Base-by-base conservation (phyloP, 2,888 invertebrate species). In the Rotaria sp. region DNA sequence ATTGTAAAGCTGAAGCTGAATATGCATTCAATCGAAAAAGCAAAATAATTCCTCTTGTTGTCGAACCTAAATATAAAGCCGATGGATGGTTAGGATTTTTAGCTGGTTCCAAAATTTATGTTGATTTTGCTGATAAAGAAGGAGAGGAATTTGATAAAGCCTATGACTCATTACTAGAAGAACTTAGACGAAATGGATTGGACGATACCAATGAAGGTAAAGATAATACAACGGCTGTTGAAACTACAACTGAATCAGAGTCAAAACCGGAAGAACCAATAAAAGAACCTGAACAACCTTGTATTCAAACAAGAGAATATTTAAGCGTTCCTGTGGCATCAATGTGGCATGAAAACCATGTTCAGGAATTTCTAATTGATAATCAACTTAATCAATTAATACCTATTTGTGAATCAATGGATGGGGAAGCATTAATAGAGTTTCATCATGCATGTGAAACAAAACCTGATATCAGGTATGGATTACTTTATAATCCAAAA, bases 1-100 rank as follows among this genome's bases (percentile, higher is more conserved):
- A 84, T 26, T 84, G 84, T 57, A 38, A 57, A 26, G 84, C 84
- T 11, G 84, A 84, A 57, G 84, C 84, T 13, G 84, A 84, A 57
- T 84, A 84, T 57, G 52, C 84, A 13, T 84, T 50, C 21, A 52
- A 84, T 52, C 84, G n/a, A 15, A 50, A 84, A 13, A 48, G 57
- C 26, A 38, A 26, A 26, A 84, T 84, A 18, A n/a, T 84, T 84
- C 84, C 84, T 26, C n/a, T 84, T 3, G 4, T 84, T 38, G 45
- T 48, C 8, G 55, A 84, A 41, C 26, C 48, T 24, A 57, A 57
- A 0, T 84, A 84, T 18, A 26, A 24, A 41, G 55, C 84, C 8
- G 52, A 84, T 57, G 84, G 84, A 38, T 84, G 84, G 84, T 41
- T 84, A 45, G 80, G 80, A 0, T 80, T 80, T 45, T 13, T 80